A percentile compares a stretch with the other conserved stretches of the same genome.
Conservation (phyloP, 1,140 invertebrate genomes). For the Drosophila erecta region DNA sequence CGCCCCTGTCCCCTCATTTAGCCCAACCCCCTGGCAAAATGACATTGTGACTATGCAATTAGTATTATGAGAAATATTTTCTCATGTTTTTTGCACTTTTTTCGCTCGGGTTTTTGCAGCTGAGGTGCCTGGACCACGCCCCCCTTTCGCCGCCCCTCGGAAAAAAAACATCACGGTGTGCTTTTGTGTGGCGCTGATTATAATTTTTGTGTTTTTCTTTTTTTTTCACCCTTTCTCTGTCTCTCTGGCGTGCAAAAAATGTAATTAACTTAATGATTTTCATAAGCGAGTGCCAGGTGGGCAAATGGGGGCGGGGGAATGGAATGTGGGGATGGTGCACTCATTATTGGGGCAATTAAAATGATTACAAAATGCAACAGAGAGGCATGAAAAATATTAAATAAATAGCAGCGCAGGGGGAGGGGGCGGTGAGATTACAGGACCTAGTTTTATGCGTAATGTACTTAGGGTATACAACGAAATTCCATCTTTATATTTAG, state of each 20-base stretch:
- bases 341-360: slow-evolving; percentile 78
- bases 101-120: slow-evolving; percentile 21
- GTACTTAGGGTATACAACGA: slow-evolving; percentile 15
- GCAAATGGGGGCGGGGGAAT: neutral
- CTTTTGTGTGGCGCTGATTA: slow-evolving; percentile 80
- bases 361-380: slow-evolving; percentile 72
- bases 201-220: slow-evolving; percentile 65
- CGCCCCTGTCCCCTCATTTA: neutral
- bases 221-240: slow-evolving; percentile 22
- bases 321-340: neutral
- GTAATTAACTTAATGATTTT: slow-evolving; percentile 82
- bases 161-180: slow-evolving; percentile 56
- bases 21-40: slow-evolving; percentile 56
- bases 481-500: slow-evolving; percentile 6
- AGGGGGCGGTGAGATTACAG: neutral
- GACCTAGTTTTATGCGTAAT: slow-evolving; percentile 54
- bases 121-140: slow-evolving; percentile 16
- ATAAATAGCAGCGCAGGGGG: slow-evolving; percentile 2
- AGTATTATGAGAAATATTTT: slow-evolving; percentile 83
- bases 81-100: slow-evolving; percentile 55
- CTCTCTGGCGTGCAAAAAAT: slow-evolving; percentile 73
- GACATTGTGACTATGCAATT: slow-evolving; percentile 84
- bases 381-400: slow-evolving; percentile 16
- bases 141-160: neutral
- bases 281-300: slow-evolving; percentile 61